These are phyloP conservation scores for Stenichneumon culpator DNA, from an alignment of 2,888 invertebrate genomes.

Conservation along the genomic window DNA sequence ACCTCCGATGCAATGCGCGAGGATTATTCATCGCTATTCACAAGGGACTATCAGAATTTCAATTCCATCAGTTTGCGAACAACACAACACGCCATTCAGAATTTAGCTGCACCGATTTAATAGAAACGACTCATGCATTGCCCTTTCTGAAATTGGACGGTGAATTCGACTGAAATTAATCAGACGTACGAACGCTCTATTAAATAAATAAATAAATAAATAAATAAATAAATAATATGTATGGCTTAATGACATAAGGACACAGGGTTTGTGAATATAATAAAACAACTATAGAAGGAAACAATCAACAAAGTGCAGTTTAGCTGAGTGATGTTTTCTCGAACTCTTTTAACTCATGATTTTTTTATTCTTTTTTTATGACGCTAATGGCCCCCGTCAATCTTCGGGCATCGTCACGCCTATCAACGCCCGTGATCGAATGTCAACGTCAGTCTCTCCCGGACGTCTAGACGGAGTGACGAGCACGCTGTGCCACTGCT, in stretches of 20 bases:
- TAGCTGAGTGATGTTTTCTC: background rate
- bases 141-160: background rate
- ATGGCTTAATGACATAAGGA: no score
- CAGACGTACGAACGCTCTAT: background rate
- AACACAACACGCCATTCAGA: background rate
- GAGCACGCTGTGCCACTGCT: slow-evolving; percentile 50
- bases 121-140: background rate
- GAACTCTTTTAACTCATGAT: background rate
- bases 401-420: slow-evolving; percentile 40
- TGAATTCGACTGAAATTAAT: background rate
- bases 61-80: slow-evolving; percentile 14
- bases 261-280: background rate
- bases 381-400: slow-evolving; percentile 55
- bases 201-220: background rate
- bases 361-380: slow-evolving; percentile 31
- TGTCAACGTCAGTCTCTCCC: slow-evolving; percentile 61
- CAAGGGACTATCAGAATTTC: slow-evolving; percentile 23
- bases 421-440: slow-evolving; percentile 57
- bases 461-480: slow-evolving; percentile 53
- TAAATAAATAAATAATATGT: background rate
- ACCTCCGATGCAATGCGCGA: slow-evolving; percentile 22
- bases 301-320: background rate
- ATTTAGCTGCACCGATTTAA: background rate
- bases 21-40: slow-evolving; percentile 5
- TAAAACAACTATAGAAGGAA: background rate